These are phyloP conservation scores for Bryconaethiops microstoma DNA, from an alignment of 2,797 vertebrate species.

Conservation along the genomic window DNA sequence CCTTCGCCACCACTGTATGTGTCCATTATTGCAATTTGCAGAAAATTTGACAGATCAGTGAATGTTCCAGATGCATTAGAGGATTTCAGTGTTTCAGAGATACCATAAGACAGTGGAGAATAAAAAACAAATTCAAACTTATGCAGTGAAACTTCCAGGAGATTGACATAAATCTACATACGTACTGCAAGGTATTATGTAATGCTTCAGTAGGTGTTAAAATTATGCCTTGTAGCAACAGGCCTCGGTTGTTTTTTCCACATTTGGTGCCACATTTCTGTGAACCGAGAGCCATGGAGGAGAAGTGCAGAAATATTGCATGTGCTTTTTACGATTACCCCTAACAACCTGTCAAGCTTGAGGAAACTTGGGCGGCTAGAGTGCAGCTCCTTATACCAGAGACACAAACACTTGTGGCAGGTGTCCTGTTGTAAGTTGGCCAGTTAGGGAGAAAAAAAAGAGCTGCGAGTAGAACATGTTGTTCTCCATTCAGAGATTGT, in stretches of 20 bases:
- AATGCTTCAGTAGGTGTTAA: conserved; percentile 19
- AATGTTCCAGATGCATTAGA: no score
- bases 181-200: neutral
- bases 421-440: conserved; percentile 55
- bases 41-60: no score
- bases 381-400: conserved; percentile 62
- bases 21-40: no score
- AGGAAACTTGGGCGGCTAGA: conserved; percentile 16
- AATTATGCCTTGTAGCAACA: neutral
- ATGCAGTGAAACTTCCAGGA: no score
- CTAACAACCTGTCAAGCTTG: conserved; percentile 30
- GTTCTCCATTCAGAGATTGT: conserved; percentile 73
- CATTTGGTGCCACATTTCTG: conserved; percentile 32
- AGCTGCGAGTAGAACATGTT: conserved; percentile 70
- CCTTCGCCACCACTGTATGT: no score
- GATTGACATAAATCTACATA: neutral
- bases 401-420: conserved; percentile 62
- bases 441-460: conserved; percentile 67
- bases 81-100: no score
- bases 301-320: conserved; percentile 14
- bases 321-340: conserved; percentile 34
- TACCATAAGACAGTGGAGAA: no score
- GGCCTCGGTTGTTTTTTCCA: conserved; percentile 15
- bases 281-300: conserved; percentile 11
- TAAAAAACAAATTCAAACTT: no score